Conservation (phyloP, 1,140 invertebrate species). For the Agrilus planipennis region DNA sequence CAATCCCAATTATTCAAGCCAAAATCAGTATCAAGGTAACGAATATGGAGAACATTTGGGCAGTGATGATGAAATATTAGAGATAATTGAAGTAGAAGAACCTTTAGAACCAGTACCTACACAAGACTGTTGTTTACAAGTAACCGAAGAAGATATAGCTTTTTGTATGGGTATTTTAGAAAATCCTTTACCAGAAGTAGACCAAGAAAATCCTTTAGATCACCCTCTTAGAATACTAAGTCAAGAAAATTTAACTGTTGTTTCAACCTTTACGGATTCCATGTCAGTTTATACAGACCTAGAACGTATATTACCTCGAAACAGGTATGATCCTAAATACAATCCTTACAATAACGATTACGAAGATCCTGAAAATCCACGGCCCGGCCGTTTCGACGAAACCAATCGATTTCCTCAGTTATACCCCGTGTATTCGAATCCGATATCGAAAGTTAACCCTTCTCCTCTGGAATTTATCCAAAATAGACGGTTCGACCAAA, state of each 20-base stretch:
- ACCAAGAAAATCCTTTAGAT: slow-evolving; percentile 50
- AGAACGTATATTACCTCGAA: slow-evolving; percentile 41
- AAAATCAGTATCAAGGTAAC: slow-evolving; percentile 12
- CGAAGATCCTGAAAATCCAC: slow-evolving; percentile 31
- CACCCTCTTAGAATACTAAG: slow-evolving; percentile 79
- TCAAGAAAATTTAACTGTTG: slow-evolving; percentile 79
- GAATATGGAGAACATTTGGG: slow-evolving; percentile 20
- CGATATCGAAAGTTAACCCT: slow-evolving; percentile 49
- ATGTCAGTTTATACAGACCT: slow-evolving; percentile 65
- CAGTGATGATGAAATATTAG: slow-evolving; percentile 57
- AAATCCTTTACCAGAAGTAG: slow-evolving; percentile 57
- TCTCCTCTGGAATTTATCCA: slow-evolving; percentile 42
- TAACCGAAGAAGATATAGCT: slow-evolving; percentile 85
- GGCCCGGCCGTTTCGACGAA: slow-evolving; percentile 23
- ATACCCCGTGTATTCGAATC: slow-evolving; percentile 54
- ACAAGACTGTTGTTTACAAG: slow-evolving; percentile 73
- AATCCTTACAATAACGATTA: slow-evolving; percentile 30
- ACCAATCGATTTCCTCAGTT: slow-evolving; percentile 50
- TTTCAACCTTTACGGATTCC: slow-evolving; percentile 76
- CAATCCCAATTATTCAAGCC: slow-evolving; percentile 38
- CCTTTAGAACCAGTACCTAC: slow-evolving; percentile 66
- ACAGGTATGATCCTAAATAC: slow-evolving; percentile 26
- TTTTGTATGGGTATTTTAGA: slow-evolving; percentile 66
- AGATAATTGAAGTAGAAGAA: slow-evolving; percentile 74
- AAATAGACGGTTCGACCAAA: slow-evolving; percentile 32